A percentile compares a stretch with the other conserved stretches of the same genome.
Conservation (phyloP, 2,888 invertebrate species). For the Pyrgus malvae region DNA sequence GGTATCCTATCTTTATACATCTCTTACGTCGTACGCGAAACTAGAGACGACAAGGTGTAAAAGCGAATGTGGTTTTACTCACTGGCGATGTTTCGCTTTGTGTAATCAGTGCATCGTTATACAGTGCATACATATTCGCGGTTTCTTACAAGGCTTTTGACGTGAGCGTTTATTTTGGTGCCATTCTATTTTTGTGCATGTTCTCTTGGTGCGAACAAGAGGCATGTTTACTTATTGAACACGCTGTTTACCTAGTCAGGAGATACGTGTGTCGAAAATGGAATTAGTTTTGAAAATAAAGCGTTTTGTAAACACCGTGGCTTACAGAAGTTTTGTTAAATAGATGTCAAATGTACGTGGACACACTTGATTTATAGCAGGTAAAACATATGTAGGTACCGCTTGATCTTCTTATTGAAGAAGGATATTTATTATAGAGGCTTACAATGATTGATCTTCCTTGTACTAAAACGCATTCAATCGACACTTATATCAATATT, state of each 20-base stretch:
- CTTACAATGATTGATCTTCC: no score
- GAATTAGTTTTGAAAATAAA: conserved; percentile 26
- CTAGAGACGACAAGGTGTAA: conserved; percentile 34
- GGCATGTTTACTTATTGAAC: conserved; percentile 48
- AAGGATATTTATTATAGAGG: no score
- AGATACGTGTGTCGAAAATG: conserved; percentile 26
- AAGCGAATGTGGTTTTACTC: conserved; percentile 26
- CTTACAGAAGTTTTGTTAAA: conserved; percentile 12
- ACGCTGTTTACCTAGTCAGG: conserved; percentile 30
- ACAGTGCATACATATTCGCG: conserved; percentile 39
- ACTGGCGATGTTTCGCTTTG: conserved; percentile 5
- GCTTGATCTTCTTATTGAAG: no score
- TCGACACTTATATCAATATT: no score
- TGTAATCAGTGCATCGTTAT: conserved; percentile 40
- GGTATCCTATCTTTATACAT: conserved; percentile 45
- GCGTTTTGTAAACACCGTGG: conserved; percentile 1
- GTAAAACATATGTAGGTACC: not conserved
- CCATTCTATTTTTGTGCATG: conserved; percentile 64
- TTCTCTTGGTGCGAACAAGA: conserved; percentile 62
- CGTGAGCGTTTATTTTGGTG: conserved; percentile 65
- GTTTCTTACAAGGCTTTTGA: conserved; percentile 48
- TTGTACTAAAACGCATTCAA: no score
- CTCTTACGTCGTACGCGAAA: conserved; percentile 41
- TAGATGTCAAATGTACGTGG: conserved; percentile 4
- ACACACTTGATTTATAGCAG: conserved; percentile 3